Base-by-base conservation (phyloP, 2,113 vertebrate genomes). In the Dicentrarchus labrax region DNA sequence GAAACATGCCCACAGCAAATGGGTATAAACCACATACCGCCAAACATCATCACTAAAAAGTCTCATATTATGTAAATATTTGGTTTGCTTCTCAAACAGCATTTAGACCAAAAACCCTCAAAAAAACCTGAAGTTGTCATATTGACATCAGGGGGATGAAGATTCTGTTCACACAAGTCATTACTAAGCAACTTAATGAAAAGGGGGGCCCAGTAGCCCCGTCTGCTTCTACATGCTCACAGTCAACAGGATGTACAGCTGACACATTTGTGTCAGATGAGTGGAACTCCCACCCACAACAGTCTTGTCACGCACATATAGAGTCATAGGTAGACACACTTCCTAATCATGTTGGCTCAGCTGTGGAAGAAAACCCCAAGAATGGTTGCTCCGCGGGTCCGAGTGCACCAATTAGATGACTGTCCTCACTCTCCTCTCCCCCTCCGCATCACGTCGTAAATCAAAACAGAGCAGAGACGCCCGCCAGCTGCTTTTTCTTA, bases 231-330 rank as follows among this genome's bases (percentile, higher is more conserved):
- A 50, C 54, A 50, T 22, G 21, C 41, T 8, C 5, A 61, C 15
- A 62, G 86, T 82, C 76, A 85, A 89, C 89, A 93, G 88, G 88
- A 89, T 89, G 87, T 47, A 45, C 36, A 60, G 81, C 81, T 62
- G 71, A 85, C 80, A 81, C 77, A 50, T 48, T 2, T 67, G 62
- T 80, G 86, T 81, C 84, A 70, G 72, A 80, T 73, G 13, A 61
- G 60, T 85, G 83, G 50, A 90, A 90, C 85, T 89, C 72, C 72
- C 51, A 30, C 75, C 30, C 11, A 24, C 69, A 80, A 72, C 84
- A 2, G 54, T 78, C 59, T 80, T 87, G 73, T 89, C 90, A 93
- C 83, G 82, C 88, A 88, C 82, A 54, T 8, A 80, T 8, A 64
- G 17, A 71, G 43, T 78, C 54, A 78, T 43, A 59, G 51, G 53